A percentile compares a stretch with the other conserved stretches of the same genome.
Conservation (phyloP, 2,888 invertebrate species). For the Eucera pruinosa region DNA sequence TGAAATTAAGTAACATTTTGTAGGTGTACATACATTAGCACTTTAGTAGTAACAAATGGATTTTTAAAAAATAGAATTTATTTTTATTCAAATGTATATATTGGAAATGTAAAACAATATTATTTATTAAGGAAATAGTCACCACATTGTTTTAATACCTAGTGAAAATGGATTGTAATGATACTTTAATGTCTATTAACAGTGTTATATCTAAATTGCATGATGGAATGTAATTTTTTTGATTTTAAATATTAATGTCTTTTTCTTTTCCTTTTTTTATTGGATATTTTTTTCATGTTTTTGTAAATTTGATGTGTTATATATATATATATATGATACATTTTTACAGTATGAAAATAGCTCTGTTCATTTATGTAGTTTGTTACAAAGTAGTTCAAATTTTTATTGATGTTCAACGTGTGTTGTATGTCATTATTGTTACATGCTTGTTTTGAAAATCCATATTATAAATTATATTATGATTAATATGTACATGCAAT, state of each 20-base stretch:
- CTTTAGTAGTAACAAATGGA: slow-evolving; percentile 1
- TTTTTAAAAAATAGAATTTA: neutral
- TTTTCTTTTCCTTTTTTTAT: slow-evolving; percentile 6
- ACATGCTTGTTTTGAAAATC: slow-evolving; percentile 32
- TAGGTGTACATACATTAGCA: neutral
- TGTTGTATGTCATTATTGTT: slow-evolving; percentile 25
- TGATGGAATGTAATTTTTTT: slow-evolving; percentile 50
- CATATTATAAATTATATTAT: slow-evolving; percentile 29
- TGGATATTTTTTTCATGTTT: slow-evolving; percentile 19
- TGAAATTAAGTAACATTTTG: neutral
- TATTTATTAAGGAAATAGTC: neutral
- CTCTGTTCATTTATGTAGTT: slow-evolving; percentile 19
- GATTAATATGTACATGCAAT: slow-evolving; percentile 43
- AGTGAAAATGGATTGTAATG: slow-evolving; percentile 45
- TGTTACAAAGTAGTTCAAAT: slow-evolving; percentile 35
- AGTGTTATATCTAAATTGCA: slow-evolving; percentile 57
- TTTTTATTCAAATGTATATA: neutral
- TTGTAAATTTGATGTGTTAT: slow-evolving; percentile 33
- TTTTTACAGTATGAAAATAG: slow-evolving; percentile 15
- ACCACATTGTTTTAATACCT: slow-evolving; percentile 47
- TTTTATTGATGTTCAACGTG: slow-evolving; percentile 30
- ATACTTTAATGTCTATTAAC: slow-evolving; percentile 57
- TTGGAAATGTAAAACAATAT: neutral
- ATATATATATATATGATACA: slow-evolving; percentile 28
- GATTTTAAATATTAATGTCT: slow-evolving; percentile 39